Evolutionary conservation across 2,113 vertebrate species (phyloP).

Genomic region (Rattus norvegicus): GRCr8 NC_086019.1:218888501-218889000

Average conservation of each 20-base stretch:
- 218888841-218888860: too few species aligned
- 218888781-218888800: neutral
- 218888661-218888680: neutral
- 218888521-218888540: neutral
- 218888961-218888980: too few species aligned
- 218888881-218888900: neutral
- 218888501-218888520: neutral
- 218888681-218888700: neutral
- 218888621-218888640: neutral
- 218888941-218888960: neutral
- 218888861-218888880: too few species aligned
- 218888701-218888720: neutral
- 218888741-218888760: too few species aligned
- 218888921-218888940: neutral
- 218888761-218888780: neutral
- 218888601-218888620: neutral
- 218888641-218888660: neutral
- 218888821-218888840: neutral
- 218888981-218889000: neutral
- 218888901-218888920: neutral
- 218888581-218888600: neutral
- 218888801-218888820: too few species aligned
- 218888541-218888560: neutral
- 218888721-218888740: neutral
- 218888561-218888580: too few species aligned